phyloP scores from a whole-genome alignment of 2,797 vertebrate species.

The Garrulus glandarius region DNA sequence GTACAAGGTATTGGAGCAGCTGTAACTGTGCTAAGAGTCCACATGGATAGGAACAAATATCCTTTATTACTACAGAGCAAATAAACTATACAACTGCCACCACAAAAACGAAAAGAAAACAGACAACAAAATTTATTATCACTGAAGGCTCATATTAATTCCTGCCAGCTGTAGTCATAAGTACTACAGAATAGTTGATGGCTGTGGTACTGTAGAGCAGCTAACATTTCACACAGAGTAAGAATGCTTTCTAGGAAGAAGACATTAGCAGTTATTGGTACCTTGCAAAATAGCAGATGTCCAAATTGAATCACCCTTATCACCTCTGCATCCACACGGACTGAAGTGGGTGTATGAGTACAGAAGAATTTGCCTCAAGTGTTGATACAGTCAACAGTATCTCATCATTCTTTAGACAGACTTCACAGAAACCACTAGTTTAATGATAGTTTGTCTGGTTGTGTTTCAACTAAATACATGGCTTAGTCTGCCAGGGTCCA shows the following conservation, averaged over 20 bases:
- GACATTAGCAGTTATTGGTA: not conserved
- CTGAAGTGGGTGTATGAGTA: not conserved
- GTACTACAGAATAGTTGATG: not conserved
- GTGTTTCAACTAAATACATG: not conserved
- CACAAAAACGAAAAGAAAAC: not conserved
- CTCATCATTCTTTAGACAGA: not conserved
- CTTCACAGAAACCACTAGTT: not conserved
- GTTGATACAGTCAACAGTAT: not conserved
- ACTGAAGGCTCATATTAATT: not conserved
- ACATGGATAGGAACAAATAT: not conserved
- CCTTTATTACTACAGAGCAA: not conserved
- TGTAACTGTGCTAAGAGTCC: constrained; percentile 35
- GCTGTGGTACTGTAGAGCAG: not conserved
- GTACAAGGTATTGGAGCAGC: constrained; percentile 66
- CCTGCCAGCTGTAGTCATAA: not conserved
- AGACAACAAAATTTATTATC: not conserved
- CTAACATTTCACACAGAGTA: not conserved
- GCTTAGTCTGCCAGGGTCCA: not conserved
- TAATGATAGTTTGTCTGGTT: not conserved
- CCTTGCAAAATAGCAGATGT: not conserved
- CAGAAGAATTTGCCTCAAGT: not conserved
- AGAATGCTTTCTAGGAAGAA: not conserved
- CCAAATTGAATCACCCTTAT: not conserved
- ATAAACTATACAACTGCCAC: not conserved
- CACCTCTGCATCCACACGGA: not conserved